phyloP scores from a whole-genome alignment of 2,113 vertebrate genomes.

The Eurypyga helias region DNA sequence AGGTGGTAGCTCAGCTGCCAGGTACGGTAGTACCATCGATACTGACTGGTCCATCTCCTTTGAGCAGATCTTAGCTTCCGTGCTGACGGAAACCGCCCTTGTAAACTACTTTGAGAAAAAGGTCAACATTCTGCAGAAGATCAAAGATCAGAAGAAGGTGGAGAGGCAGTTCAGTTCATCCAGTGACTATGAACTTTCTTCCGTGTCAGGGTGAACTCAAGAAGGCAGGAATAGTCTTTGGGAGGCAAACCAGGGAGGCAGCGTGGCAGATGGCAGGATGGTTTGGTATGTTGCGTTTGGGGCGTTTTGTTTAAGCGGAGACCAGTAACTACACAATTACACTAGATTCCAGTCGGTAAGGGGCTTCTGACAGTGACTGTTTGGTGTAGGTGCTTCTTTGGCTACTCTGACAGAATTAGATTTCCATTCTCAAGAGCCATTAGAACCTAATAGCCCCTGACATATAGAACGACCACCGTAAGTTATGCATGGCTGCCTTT shows the following conservation, averaged over 20 bases:
- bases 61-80: conserved; percentile 94
- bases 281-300: conserved; percentile 31
- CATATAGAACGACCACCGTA: conserved; percentile 26
- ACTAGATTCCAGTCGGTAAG: conserved; percentile 38
- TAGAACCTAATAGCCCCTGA: conserved; percentile 43
- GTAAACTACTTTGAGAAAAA: conserved; percentile 96
- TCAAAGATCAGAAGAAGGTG: conserved; percentile 86
- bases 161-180: conserved; percentile 90
- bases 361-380: conserved; percentile 50
- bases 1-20: conserved; percentile 58
- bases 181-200: conserved; percentile 87
- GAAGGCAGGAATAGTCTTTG: neutral
- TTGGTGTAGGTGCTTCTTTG: conserved; percentile 45
- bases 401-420: conserved; percentile 33
- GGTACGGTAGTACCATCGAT: conserved; percentile 81
- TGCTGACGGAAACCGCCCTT: conserved; percentile 91
- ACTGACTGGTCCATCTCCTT: conserved; percentile 95
- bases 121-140: conserved; percentile 83
- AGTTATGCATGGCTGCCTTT: conserved; percentile 67
- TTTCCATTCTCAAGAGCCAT: conserved; percentile 28
- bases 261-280: conserved; percentile 46
- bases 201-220: conserved; percentile 77
- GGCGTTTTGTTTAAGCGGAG: neutral
- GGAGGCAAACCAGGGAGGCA: neutral
- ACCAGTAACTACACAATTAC: conserved; percentile 46